Evolutionary conservation across 92 coral and sea anemone species (phyloP), one percentile per base, ranked within the genome.

Genomic region (Micromussa lordhowensis): DNA sequence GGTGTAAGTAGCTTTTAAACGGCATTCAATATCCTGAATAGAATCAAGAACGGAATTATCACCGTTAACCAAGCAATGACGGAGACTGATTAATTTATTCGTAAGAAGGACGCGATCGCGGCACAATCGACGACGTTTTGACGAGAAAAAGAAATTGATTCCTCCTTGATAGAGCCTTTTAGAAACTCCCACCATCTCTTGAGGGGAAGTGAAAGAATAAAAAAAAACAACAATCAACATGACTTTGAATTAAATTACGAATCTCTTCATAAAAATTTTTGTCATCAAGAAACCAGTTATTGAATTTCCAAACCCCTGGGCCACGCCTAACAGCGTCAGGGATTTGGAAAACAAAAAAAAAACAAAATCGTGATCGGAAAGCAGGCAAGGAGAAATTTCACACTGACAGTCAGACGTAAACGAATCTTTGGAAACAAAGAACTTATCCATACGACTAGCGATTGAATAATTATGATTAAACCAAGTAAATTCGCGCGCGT

Each of bases 381-480:
- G 64, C 9, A 15, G 8, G 34, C 86, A 82, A 1, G 86, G 86
- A 31, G 59, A 5, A 38, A 77, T 77, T 4, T 77, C 80, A 24
- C 80, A 40, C 5, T 28, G 19, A 4, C 21, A 17, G 0, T 40
- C 81, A 8, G 15, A 48, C 14, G 51, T 29, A 9, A 54, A 1
- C 5, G 58, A 17, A 16, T 19, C 34, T 1, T 30, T 36, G 2
- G 91, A 78, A 10, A 73, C 22, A 12, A 85, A 68, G 53, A 82
- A 90, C 36, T 80, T 72, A 44, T 90, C 93, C 1, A 91, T 64
- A 0, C 91, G 74, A 9, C 84, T 74, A 19, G 78, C 83, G 6
- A 77, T 31, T 0, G 88, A 36, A 0, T 53, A 30, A 28, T n/a
- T n/a, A n/a, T n/a, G n/a, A n/a, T n/a, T n/a, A n/a, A n/a, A n/a